Percentiles rank a stretch among this genome's conserved stretches.
Conservation (phyloP, 2,888 invertebrate genomes). For the Thalpophila matura region DNA sequence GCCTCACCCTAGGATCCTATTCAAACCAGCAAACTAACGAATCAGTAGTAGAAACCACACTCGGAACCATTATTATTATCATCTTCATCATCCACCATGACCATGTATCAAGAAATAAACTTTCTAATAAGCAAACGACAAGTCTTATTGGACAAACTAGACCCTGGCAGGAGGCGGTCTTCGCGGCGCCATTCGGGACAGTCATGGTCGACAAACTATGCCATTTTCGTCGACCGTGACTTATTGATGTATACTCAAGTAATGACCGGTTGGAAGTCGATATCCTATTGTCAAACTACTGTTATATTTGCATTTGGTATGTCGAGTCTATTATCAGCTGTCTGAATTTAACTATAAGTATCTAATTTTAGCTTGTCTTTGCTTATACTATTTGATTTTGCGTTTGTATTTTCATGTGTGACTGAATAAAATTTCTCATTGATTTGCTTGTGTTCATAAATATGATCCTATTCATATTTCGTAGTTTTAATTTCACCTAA, state of each 20-base stretch:
- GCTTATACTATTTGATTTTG: not conserved
- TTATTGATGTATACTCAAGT: constrained; percentile 37
- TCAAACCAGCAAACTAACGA: too few relatives aligned
- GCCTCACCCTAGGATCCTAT: too few relatives aligned
- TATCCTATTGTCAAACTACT: not conserved
- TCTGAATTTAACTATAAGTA: constrained; percentile 1
- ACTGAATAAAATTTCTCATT: too few relatives aligned
- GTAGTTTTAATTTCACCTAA: too few relatives aligned
- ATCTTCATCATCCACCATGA: not conserved
- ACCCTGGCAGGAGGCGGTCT: constrained; percentile 40
- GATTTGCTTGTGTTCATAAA: too few relatives aligned
- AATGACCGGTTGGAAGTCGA: constrained; percentile 10
- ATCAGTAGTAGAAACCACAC: too few relatives aligned
- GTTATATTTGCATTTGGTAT: constrained; percentile 17
- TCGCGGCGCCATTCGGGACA: constrained; percentile 40
- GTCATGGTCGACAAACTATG: constrained; percentile 55
- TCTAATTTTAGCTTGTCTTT: not conserved
- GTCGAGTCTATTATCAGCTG: not conserved
- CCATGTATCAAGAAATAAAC: constrained; percentile 1
- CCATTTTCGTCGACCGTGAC: constrained; percentile 58
- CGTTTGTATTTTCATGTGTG: not conserved
- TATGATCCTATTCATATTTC: too few relatives aligned
- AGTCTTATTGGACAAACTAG: constrained; percentile 42
- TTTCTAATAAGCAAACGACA: constrained; percentile 40
- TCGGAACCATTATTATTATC: too few relatives aligned